These are phyloP conservation scores for Coelopa pilipes DNA, from an alignment of 2,888 invertebrate species.

Conservation along the genomic window DNA sequence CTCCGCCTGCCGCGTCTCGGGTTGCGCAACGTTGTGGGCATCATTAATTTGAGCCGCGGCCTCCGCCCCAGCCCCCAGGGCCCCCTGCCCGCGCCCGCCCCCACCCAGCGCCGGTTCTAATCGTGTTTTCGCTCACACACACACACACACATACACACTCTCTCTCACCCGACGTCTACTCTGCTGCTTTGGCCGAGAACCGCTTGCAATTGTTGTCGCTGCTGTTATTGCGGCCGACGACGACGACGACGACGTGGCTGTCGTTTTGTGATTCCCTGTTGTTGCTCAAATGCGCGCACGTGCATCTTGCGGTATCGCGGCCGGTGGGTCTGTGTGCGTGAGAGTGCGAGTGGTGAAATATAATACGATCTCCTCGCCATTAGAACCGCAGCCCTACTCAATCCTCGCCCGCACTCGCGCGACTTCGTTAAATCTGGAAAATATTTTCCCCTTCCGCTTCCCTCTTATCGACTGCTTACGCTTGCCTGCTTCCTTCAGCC, in stretches of 20 bases:
- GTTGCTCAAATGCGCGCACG: constrained; percentile 3
- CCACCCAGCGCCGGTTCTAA: background rate
- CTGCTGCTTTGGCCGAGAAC: background rate
- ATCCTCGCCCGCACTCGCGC: too few species aligned
- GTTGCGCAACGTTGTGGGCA: constrained; percentile 18
- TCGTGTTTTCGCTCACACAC: constrained; percentile 1
- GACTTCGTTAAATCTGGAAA: too few species aligned
- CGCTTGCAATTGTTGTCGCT: background rate
- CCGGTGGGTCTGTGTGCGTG: background rate
- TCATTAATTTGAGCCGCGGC: constrained; percentile 11
- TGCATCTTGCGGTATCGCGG: constrained; percentile 7
- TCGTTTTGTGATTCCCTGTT: background rate
- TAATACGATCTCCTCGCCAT: too few species aligned
- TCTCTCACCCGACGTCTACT: too few species aligned
- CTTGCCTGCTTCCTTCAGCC: too few species aligned
- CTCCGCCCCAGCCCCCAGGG: too few species aligned
- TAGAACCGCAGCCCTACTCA: too few species aligned
- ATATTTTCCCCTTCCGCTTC: too few species aligned
- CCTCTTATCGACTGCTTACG: too few species aligned
- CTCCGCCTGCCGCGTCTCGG: background rate
- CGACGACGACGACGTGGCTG: background rate
- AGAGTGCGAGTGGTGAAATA: too few species aligned
- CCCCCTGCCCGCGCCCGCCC: too few species aligned
- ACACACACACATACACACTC: background rate
- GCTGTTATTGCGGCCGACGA: too few species aligned